Conservation (phyloP, 2,888 invertebrate genomes). For the Eristalinus sepulchralis region DNA sequence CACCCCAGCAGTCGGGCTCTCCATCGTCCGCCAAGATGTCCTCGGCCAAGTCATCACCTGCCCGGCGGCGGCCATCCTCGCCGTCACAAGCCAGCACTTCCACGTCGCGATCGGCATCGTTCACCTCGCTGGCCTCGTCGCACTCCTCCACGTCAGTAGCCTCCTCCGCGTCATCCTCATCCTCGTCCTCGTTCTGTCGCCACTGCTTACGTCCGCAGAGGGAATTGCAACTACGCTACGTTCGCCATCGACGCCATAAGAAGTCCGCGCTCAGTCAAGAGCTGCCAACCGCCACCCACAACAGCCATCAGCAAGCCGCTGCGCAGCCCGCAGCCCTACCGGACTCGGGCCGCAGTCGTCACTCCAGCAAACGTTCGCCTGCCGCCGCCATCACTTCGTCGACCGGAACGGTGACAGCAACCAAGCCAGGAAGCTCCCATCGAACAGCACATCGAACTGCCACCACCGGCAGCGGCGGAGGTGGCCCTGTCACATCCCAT, state of each 20-base stretch:
- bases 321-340: conserved; percentile 73
- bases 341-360: conserved; percentile 68
- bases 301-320: conserved; percentile 59
- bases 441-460: conserved; percentile 77
- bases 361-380: conserved; percentile 65
- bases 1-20: conserved; percentile 21
- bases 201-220: conserved; percentile 78
- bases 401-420: conserved; percentile 72
- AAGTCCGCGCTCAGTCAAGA: conserved; percentile 50
- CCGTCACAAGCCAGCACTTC: conserved; percentile 22
- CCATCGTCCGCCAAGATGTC: conserved; percentile 8
- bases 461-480: conserved; percentile 70
- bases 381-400: conserved; percentile 69
- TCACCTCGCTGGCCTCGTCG: conserved; percentile 47
- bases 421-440: conserved; percentile 74
- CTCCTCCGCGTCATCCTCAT: conserved; percentile 51
- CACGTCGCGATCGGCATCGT: conserved; percentile 40
- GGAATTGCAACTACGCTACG: conserved; percentile 74
- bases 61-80: conserved; percentile 22
- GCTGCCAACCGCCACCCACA: conserved; percentile 41
- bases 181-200: conserved; percentile 75
- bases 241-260: conserved; percentile 71
- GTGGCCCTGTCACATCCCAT: conserved; percentile 31
- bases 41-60: conserved; percentile 46
- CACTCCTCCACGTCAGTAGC: conserved; percentile 58